phyloP scores from a whole-genome alignment of 35 echinoderm and acorn worm genomes.

The Amphiura filiformis region DNA sequence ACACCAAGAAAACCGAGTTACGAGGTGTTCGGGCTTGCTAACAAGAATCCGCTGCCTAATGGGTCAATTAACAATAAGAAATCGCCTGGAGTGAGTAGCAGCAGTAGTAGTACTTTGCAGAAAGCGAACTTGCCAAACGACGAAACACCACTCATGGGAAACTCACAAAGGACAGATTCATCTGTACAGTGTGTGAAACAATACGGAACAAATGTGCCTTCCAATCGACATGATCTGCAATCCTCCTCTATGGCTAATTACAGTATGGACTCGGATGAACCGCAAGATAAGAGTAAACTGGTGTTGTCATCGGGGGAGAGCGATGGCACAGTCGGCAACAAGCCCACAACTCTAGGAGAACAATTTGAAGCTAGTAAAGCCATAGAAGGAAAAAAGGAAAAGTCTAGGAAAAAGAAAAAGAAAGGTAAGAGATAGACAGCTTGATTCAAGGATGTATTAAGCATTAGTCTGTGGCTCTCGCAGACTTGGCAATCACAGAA shows the following conservation, averaged over 20 bases:
- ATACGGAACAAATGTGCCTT: constrained; percentile 11
- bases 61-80: neutral
- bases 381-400: neutral
- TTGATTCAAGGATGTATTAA: no score
- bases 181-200: neutral
- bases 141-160: neutral
- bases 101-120: no score
- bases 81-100: neutral
- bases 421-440: neutral
- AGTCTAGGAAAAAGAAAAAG: neutral
- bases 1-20: constrained; percentile 2
- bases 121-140: neutral
- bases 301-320: neutral
- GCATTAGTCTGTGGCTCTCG: no score
- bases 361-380: neutral
- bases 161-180: neutral
- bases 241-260: neutral
- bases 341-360: neutral
- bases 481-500: no score
- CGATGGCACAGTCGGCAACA: neutral
- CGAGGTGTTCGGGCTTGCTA: neutral
- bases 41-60: neutral
- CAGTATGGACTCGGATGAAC: neutral
- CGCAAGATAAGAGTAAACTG: neutral
- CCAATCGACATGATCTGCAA: neutral